phyloP scores from a whole-genome alignment of 2,888 invertebrate genomes.

The Aplocera efformata region DNA sequence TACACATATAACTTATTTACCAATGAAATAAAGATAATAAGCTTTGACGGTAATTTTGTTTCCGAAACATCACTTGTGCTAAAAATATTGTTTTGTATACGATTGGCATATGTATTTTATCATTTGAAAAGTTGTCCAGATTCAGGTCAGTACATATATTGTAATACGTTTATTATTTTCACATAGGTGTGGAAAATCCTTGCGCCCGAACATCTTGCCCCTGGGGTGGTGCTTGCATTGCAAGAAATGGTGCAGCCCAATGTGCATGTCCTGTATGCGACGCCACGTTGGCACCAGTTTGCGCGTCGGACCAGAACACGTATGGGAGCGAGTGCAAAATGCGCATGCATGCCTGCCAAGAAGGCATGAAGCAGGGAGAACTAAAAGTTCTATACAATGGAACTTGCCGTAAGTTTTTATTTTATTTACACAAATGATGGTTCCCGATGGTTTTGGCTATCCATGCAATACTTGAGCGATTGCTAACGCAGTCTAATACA shows the following conservation, averaged over 20 bases:
- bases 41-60: too few relatives aligned
- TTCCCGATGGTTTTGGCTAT: too few relatives aligned
- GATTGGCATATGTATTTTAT: too few relatives aligned
- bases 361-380: constrained; percentile 83
- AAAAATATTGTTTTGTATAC: too few relatives aligned
- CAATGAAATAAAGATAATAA: too few relatives aligned
- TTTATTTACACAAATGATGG: too few relatives aligned
- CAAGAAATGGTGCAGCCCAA: constrained; percentile 82
- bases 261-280: constrained; percentile 89
- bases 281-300: constrained; percentile 87
- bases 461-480: too few relatives aligned
- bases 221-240: constrained; percentile 84
- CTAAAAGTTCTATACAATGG: constrained; percentile 82
- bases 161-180: not conserved
- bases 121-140: too few relatives aligned
- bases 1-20: too few relatives aligned
- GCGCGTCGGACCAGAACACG: constrained; percentile 88
- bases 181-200: constrained; percentile 76
- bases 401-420: constrained; percentile 67
- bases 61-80: too few relatives aligned
- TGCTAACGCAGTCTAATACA: too few relatives aligned
- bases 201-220: constrained; percentile 82
- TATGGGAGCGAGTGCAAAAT: constrained; percentile 92
- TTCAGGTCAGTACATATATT: too few relatives aligned
- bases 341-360: constrained; percentile 89